A percentile compares a stretch with the other conserved stretches of the same genome.
phyloP scores from a whole-genome alignment of 2,113 vertebrate species.

The Pelusios castaneus region DNA sequence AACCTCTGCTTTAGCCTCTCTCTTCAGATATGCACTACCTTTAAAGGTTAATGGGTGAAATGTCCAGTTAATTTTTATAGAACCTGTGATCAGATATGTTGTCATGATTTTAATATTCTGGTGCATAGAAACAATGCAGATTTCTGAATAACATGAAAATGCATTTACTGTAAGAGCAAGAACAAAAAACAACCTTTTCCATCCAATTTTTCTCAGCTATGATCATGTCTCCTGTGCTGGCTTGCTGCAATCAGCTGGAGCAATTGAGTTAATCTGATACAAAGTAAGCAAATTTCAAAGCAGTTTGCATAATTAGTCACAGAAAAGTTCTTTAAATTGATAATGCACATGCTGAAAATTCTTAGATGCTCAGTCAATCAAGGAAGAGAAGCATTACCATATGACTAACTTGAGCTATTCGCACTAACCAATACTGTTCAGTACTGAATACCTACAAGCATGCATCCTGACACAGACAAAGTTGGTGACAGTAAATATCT shows the following conservation, averaged over 20 bases:
- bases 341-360: not conserved
- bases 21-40: not conserved
- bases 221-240: not conserved
- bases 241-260: slow-evolving; percentile 1
- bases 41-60: slow-evolving; percentile 31
- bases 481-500: not conserved
- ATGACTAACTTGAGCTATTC: not conserved
- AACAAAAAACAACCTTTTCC: not conserved
- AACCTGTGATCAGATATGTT: not conserved
- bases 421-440: not conserved
- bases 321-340: not conserved
- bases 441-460: not conserved
- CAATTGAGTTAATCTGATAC: slow-evolving; percentile 12
- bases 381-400: not conserved
- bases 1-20: too few species aligned
- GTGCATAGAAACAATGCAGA: not conserved
- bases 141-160: not conserved
- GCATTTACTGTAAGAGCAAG: not conserved
- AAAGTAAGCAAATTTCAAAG: slow-evolving; percentile 33
- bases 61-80: slow-evolving; percentile 21
- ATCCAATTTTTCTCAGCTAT: not conserved
- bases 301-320: not conserved
- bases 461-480: not conserved
- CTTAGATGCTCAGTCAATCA: slow-evolving; percentile 1
- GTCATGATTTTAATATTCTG: slow-evolving; percentile 18